Evolutionary conservation across 2,888 invertebrate species (phyloP).

Genomic region (Bombylius discolor): DNA sequence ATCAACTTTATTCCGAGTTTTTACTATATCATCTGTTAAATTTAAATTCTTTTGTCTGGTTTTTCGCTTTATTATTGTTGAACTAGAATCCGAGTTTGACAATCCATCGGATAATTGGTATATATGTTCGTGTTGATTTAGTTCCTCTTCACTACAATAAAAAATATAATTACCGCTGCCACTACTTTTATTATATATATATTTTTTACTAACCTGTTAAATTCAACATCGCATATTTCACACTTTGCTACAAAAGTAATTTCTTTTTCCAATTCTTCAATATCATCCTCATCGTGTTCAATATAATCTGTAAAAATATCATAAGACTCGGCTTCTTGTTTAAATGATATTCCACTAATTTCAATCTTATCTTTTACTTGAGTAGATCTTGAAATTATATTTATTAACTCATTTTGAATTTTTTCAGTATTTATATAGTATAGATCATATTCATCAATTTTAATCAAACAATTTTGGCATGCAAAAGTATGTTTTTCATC

Average conservation of each 20-base stretch:
- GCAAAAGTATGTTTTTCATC: neutral
- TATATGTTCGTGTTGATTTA: neutral
- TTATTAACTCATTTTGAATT: conserved; percentile 11
- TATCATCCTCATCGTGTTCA: neutral
- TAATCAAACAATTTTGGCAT: conserved; percentile 10
- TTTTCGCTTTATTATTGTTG: no score
- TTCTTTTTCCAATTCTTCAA: neutral
- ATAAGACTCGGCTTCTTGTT: neutral
- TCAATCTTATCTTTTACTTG: neutral
- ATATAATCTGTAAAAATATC: neutral
- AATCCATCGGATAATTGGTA: no score
- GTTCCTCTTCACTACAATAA: neutral
- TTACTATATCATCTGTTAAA: no score
- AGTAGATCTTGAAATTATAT: conserved; percentile 4
- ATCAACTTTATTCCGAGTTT: no score
- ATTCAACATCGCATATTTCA: conserved; percentile 9
- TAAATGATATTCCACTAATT: neutral
- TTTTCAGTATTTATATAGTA: conserved; percentile 7
- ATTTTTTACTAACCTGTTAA: neutral
- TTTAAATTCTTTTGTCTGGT: no score
- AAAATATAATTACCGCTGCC: neutral
- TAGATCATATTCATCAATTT: conserved; percentile 15
- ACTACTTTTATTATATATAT: no score
- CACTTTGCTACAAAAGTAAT: conserved; percentile 1
- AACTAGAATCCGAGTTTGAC: no score